phyloP scores from a whole-genome alignment of 2,888 invertebrate genomes.

The Embidobia sp. region DNA sequence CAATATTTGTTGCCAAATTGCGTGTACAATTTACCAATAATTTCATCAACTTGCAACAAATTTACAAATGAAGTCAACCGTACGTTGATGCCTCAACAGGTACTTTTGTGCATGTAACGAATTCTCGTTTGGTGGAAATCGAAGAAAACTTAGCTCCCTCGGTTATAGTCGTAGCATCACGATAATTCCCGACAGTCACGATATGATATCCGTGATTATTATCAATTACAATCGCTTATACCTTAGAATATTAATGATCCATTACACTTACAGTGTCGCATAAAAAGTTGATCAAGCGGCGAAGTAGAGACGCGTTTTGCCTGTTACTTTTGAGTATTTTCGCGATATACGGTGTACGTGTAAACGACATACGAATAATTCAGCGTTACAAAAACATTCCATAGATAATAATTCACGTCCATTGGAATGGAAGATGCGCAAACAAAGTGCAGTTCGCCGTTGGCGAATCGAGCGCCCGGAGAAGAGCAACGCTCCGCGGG shows the following conservation, averaged over 20 bases:
- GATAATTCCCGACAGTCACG: constrained; percentile 36
- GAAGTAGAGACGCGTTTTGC: constrained; percentile 39
- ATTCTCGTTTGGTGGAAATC: too few relatives aligned
- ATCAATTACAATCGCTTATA: constrained; percentile 56
- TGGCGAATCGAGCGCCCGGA: constrained; percentile 13
- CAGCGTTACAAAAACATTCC: constrained; percentile 54
- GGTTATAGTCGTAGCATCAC: constrained; percentile 47
- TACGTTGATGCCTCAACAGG: too few relatives aligned
- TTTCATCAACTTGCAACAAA: too few relatives aligned
- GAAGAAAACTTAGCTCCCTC: constrained; percentile 6
- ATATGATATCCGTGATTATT: constrained; percentile 50
- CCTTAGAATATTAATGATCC: constrained; percentile 52
- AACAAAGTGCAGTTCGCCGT: constrained; percentile 47
- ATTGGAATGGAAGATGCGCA: constrained; percentile 48
- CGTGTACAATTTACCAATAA: too few relatives aligned
- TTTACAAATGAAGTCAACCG: too few relatives aligned
- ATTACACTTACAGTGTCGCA: constrained; percentile 39
- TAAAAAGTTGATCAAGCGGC: constrained; percentile 57
- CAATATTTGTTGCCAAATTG: too few relatives aligned
- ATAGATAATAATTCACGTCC: constrained; percentile 48
- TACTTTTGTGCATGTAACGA: too few relatives aligned
- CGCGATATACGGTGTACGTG: constrained; percentile 48
- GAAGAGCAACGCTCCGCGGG: constrained; percentile 10
- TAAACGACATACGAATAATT: constrained; percentile 56
- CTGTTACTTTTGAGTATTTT: constrained; percentile 50